Base-by-base conservation (phyloP, 2,888 invertebrate species). In the Mycalesis mineus region DNA sequence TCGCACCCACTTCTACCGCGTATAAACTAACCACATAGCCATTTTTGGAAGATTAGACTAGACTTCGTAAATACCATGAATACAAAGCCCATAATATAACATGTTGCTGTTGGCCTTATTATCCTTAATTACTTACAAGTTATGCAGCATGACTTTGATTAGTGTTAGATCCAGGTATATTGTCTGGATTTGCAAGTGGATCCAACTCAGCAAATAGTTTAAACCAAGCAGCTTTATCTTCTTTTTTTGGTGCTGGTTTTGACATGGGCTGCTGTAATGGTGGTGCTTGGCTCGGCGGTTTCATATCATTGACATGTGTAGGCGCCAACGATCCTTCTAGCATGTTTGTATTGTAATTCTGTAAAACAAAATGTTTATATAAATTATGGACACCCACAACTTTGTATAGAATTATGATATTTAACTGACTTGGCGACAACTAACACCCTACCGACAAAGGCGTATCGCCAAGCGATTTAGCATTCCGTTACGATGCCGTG, bases 191-290 rank as follows among this genome's bases (percentile, higher is more conserved):
- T 9, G 96, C 93, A 36, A 98, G 88, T 0, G 98, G 98, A 87
- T 98, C 98, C 58, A 98, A 84, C 81, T 98, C 98, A 39, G 97
- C 96, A 88, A 98, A 98, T 54, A 98, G 88, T 81, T 96, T 96
- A 75, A 96, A 94, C 98, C 98, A 98, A 14, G 91, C 89, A 2
- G 88, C 85, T 71, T 87, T 91, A 61, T 91, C 92, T 58, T 91
- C 91, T 67, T 90, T 92, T 66, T 91, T 91, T 39, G 88, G 84
- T 60, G 79, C 73, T 11, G 60, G 45, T 40, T 62, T 61, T 7
- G 41, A 7, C 39, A 45, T n/a, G 4, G 40, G 60, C 31, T 61
- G 55, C 9, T 17, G 33, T 5, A 22, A 22, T 28, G 45, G 31
- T 11, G 42, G 40, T 22, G 50, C 15, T 31, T 54, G 52, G n/a